A percentile compares a stretch with the other conserved stretches of the same genome.
These are phyloP conservation scores for Helicoverpa zea DNA, from an alignment of 1,140 invertebrate genomes.

Conservation along the genomic window DNA sequence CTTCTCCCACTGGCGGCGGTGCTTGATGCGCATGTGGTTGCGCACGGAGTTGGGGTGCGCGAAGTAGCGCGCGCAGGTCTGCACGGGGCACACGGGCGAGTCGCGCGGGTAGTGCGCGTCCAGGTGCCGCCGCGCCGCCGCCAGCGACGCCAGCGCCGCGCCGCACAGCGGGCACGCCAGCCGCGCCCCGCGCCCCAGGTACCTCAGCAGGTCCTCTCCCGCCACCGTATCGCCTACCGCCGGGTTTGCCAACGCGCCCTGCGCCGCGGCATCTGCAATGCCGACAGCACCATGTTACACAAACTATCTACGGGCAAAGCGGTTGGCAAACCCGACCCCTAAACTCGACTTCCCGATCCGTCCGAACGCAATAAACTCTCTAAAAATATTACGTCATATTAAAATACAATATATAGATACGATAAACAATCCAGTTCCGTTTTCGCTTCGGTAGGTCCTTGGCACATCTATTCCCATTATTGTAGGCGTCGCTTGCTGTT, in stretches of 20 bases:
- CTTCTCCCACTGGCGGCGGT: constrained; percentile 92
- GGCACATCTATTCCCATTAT: constrained; percentile 51
- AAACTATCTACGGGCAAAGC: constrained; percentile 56
- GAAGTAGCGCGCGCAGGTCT: constrained; percentile 91
- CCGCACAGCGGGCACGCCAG: constrained; percentile 91
- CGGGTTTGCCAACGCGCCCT: constrained; percentile 80
- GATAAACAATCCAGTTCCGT: constrained; percentile 45
- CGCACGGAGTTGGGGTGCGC: constrained; percentile 93
- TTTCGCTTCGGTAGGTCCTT: constrained; percentile 48
- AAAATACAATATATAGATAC: constrained; percentile 60
- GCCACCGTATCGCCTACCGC: constrained; percentile 65
- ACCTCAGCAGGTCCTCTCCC: constrained; percentile 64
- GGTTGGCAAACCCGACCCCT: constrained; percentile 72
- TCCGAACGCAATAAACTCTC: constrained; percentile 65
- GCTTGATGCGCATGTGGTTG: constrained; percentile 94
- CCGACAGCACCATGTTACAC: constrained; percentile 81
- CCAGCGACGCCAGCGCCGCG: constrained; percentile 87
- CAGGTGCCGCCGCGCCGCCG: constrained; percentile 90
- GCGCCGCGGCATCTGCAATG: constrained; percentile 84
- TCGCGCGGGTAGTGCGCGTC: constrained; percentile 94
- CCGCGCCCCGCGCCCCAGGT: constrained; percentile 59
- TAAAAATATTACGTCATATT: constrained; percentile 71
- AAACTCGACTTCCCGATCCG: constrained; percentile 17
- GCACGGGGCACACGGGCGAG: constrained; percentile 92
- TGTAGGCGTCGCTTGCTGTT: constrained; percentile 16